Base-by-base conservation (phyloP, 1,140 invertebrate species). In the Cheumatopsyche charites region DNA sequence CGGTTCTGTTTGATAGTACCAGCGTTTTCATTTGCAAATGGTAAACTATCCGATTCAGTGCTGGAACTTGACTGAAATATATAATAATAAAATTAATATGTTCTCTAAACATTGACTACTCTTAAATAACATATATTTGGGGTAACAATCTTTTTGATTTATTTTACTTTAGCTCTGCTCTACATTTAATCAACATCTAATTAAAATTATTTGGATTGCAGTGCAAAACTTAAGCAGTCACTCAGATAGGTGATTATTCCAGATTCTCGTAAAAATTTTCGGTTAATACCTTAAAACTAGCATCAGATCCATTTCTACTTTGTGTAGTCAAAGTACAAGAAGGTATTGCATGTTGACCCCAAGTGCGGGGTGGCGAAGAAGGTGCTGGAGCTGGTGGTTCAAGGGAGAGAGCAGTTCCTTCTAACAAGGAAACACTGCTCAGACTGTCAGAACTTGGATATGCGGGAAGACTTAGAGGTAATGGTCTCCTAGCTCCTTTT, bases 11-110 rank as follows among this genome's bases (percentile, higher is more conserved):
- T 97, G 79, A 99, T 98, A 23, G 97, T 99, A 11, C 97, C 97
- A 41, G 96, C 95, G 84, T 98, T 98, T 80, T 99, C 97, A 82
- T 98, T 98, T 71, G 97, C 97, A 84, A 99, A 99, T 43, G 97
- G 97, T 80, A 99, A 88, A 76, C 95, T 96, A 82, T 98, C 96
- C 21, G 95, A 97, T 85, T 98, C 94, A 65, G 94, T 95, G 84
- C 95, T 97, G 72, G 95, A 96, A 86, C 90, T 96, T 77, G 95
- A 97, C 91, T 96, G 86, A 11, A 86, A 86, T 29, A 15, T 3
- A 49, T n/a, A n/a, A n/a, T n/a, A n/a, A n/a, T n/a, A n/a, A n/a
- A n/a, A n/a, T n/a, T n/a, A n/a, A n/a, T n/a, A n/a, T n/a, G n/a
- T n/a, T n/a, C n/a, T n/a, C n/a, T n/a, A n/a, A n/a, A n/a, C n/a